A percentile compares a stretch with the other conserved stretches of the same genome.
Conservation (phyloP, 2,888 invertebrate genomes). For the Hemicrepidius hirtus region DNA sequence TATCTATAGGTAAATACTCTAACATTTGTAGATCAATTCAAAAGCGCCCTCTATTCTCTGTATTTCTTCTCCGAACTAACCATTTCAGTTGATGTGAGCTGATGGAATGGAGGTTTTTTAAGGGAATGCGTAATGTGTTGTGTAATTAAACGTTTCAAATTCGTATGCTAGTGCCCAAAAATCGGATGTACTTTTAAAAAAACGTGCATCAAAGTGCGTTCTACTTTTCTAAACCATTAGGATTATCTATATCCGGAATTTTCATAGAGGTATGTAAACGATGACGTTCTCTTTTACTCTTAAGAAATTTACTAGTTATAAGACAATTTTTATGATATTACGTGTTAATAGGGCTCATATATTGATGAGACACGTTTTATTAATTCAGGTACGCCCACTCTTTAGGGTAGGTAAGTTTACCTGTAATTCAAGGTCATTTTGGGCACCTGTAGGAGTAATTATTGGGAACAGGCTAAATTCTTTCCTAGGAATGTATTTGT, state of each 20-base stretch:
- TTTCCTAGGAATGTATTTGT: neutral
- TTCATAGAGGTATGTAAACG: constrained; percentile 34
- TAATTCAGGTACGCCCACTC: constrained; percentile 56
- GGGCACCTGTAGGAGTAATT: constrained; percentile 62
- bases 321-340: neutral
- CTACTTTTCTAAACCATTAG: neutral
- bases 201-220: constrained; percentile 14
- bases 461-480: neutral
- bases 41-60: neutral
- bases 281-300: constrained; percentile 34
- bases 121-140: constrained; percentile 20
- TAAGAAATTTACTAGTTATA: constrained; percentile 15
- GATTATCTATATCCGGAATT: constrained; percentile 24
- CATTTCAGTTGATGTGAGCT: neutral
- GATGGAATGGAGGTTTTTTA: neutral
- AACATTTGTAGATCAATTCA: too few relatives aligned
- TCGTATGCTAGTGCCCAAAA: constrained; percentile 14
- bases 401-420: constrained; percentile 54
- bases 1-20: too few relatives aligned
- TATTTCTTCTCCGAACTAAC: neutral
- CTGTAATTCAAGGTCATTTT: constrained; percentile 60
- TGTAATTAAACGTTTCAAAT: constrained; percentile 10
- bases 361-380: constrained; percentile 26
- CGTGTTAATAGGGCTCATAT: neutral
- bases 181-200: neutral